These are phyloP conservation scores for Diabrotica virgifera DNA, from an alignment of 1,140 invertebrate species.

Conservation along the genomic window DNA sequence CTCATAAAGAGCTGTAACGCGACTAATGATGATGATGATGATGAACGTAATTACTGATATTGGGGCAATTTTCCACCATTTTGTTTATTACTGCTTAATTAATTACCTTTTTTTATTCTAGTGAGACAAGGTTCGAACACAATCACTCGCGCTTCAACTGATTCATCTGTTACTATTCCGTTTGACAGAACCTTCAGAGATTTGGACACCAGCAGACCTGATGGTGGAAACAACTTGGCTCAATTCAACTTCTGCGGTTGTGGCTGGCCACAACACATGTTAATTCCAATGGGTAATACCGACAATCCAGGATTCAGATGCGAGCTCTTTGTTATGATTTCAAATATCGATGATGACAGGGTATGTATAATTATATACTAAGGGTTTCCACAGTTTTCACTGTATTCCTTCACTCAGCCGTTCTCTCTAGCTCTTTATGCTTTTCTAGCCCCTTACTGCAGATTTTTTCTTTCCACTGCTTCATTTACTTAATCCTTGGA, in stretches of 20 bases:
- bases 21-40: too few relatives aligned
- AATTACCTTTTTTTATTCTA: constrained; percentile 38
- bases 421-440: too few relatives aligned
- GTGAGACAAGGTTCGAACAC: constrained; percentile 62
- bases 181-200: constrained; percentile 69
- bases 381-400: too few relatives aligned
- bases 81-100: too few relatives aligned
- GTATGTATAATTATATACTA: constrained; percentile 55
- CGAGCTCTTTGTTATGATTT: constrained; percentile 80
- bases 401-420: too few relatives aligned
- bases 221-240: constrained; percentile 51
- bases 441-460: too few relatives aligned
- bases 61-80: too few relatives aligned
- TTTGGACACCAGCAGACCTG: constrained; percentile 54
- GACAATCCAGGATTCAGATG: constrained; percentile 59
- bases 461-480: too few relatives aligned
- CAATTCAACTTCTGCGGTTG: constrained; percentile 80
- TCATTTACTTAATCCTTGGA: too few relatives aligned
- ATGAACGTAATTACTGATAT: too few relatives aligned
- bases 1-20: too few relatives aligned
- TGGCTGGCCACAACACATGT: constrained; percentile 84
- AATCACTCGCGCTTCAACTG: constrained; percentile 58
- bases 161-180: constrained; percentile 71
- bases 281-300: constrained; percentile 59
- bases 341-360: constrained; percentile 68